Base-by-base conservation (phyloP, 2,113 vertebrate species). In the Leptocoma aspasia region DNA sequence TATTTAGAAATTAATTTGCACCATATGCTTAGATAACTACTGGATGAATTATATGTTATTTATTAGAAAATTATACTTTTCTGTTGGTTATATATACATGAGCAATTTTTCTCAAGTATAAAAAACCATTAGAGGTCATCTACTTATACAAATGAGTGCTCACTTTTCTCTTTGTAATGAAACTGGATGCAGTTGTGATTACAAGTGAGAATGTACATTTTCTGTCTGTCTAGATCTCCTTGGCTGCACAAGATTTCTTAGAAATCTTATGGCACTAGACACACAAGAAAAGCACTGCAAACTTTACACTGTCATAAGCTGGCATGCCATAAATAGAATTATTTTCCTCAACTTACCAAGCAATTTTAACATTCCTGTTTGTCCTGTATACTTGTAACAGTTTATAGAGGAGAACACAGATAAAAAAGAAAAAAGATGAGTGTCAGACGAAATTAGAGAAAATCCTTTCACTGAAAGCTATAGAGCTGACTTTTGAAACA, bases 301-400 rank as follows among this genome's bases (percentile, higher is more conserved):
- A 86, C 84, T 77, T 88, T 82, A 95, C 37, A 35, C 31, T 64
- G 12, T 93, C 59, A 69, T 20, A 87, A 92, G 33, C 23, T 92
- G 79, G 83, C 96, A 96, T 97, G 96, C 97, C 69, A 92, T 16
- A 94, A 30, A 93, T 11, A 92, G 54, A 95, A 75, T 73, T 84
- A 82, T 49, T 97, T 90, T 96, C 94, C 84, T 94, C 63, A 92
- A 97, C 97, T 98, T 98, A 98, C 97, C 97, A 96, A 95, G 80
- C 49, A 82, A 96, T 94, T 97, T 97, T 89, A 98, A 96, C 89
- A 94, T 94, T 95, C 94, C 86, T 97, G 42, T 94, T 96, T 98
- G 79, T 97, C 97, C 97, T 98, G 97, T 97, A 95, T 95, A 98
- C 97, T 97, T 98, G 97, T 96, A 98, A 97, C 72, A 97, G 95